phyloP scores from a whole-genome alignment of 2,888 invertebrate species.

The Graphium colonna region DNA sequence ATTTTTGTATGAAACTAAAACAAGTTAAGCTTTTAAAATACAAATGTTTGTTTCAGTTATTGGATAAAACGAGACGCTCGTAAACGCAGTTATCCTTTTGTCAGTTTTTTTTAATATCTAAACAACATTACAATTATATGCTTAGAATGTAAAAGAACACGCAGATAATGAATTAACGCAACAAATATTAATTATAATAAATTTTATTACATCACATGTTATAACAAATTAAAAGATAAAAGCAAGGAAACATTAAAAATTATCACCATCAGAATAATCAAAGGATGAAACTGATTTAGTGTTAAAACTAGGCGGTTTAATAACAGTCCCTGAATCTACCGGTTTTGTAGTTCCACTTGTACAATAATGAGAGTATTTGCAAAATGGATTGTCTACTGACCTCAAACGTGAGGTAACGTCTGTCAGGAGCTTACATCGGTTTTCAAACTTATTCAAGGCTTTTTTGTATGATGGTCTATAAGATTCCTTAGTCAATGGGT shows the following conservation, averaged over 20 bases:
- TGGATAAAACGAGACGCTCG: no score
- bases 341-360: background rate
- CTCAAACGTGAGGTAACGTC: slow-evolving; percentile 67
- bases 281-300: background rate
- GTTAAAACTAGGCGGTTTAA: slow-evolving; percentile 33
- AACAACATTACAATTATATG: no score
- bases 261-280: background rate
- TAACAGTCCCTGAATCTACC: slow-evolving; percentile 32
- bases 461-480: slow-evolving; percentile 53
- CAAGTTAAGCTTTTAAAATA: no score
- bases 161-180: no score
- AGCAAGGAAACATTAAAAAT: slow-evolving; percentile 1
- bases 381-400: slow-evolving; percentile 78
- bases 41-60: no score
- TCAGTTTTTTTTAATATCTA: no score
- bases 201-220: background rate
- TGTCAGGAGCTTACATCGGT: slow-evolving; percentile 56
- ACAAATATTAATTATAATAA: no score
- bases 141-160: no score
- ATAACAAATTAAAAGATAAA: background rate
- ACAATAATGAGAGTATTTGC: slow-evolving; percentile 62
- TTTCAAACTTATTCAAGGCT: slow-evolving; percentile 51
- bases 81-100: no score
- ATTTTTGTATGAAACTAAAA: no score
- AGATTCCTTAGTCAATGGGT: slow-evolving; percentile 47